phyloP scores from a whole-genome alignment of 2,888 invertebrate species.

The Lochmaea capreae region DNA sequence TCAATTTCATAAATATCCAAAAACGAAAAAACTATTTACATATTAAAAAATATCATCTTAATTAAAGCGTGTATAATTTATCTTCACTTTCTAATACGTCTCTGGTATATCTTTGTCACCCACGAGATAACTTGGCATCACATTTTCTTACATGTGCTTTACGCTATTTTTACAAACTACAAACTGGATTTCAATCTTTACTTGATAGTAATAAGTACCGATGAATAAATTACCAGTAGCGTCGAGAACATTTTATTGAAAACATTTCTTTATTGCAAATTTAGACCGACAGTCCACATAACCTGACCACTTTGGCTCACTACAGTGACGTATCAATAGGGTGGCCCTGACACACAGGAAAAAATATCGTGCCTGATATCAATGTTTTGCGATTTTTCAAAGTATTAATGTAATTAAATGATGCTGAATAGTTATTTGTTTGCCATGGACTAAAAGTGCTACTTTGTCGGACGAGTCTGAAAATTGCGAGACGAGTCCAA shows the following conservation, averaged over 20 bases:
- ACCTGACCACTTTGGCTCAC: too few relatives aligned
- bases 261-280: too few relatives aligned
- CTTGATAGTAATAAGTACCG: slow-evolving; percentile 18
- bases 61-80: not conserved
- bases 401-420: too few relatives aligned
- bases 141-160: slow-evolving; percentile 51
- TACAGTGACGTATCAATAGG: too few relatives aligned
- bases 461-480: too few relatives aligned
- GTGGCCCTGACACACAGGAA: too few relatives aligned
- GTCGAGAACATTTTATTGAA: not conserved
- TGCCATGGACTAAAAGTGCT: too few relatives aligned
- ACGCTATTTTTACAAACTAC: slow-evolving; percentile 39
- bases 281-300: too few relatives aligned
- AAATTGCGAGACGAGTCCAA: too few relatives aligned
- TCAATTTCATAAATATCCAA: not conserved
- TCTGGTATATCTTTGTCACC: slow-evolving; percentile 31
- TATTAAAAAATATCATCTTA: not conserved
- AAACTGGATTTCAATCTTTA: slow-evolving; percentile 44
- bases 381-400: too few relatives aligned
- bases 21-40: not conserved
- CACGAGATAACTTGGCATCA: slow-evolving; percentile 37
- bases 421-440: too few relatives aligned
- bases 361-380: too few relatives aligned
- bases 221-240: slow-evolving; percentile 1
- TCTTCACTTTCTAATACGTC: slow-evolving; percentile 13